Evolutionary conservation across 2,113 vertebrate species (phyloP), one percentile per base, ranked within the genome.

Genomic region (Cryptomyrus ogoouensis): DNA sequence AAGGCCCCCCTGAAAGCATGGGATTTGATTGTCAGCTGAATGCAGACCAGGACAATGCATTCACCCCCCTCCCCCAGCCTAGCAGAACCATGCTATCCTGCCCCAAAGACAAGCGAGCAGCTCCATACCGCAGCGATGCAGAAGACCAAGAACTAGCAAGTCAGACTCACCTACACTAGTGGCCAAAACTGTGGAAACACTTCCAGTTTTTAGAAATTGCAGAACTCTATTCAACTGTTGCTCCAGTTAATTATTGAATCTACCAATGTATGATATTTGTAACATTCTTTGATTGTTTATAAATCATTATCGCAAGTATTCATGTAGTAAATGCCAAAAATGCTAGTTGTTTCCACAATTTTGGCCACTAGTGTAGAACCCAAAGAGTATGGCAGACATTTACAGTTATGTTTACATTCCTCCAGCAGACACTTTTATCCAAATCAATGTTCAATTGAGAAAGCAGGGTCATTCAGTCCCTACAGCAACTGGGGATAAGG

Each of bases 1-100:
- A 85, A 49, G 39, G 58, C 52, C 50, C 89, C 89, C 89, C 31
- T 31, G 35, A 47, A 85, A 85, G 53, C 52, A 52, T 66, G 89
- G 52, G 89, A 83, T 42, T 47, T 62, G 42, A 58, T 90, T 86
- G 83, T 39, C 89, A 90, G 83, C 89, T 90, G 80, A 49, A 85
- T 19, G 83, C 27, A 85, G 83, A 47, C 50, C 39, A 53, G 10
- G 1, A 31, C 42, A 27, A 83, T 56, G 31, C 74, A 24, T 35
- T 50, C 88, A 12, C 17, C 10, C 8, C 35, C 46, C 15, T 49
- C 52, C 70, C 12, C 56, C 6, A 21, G 88, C 50, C 35, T 35
- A 58, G 49, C 47, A 35, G 24, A 35, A n/a, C 35, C 31, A 27
- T 83, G 27, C 21, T 50, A 31, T 84, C 89, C n/a, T 35, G 44